These are phyloP conservation scores for Drosophila siamana DNA, from an alignment of 2,888 invertebrate species.

Conservation along the genomic window DNA sequence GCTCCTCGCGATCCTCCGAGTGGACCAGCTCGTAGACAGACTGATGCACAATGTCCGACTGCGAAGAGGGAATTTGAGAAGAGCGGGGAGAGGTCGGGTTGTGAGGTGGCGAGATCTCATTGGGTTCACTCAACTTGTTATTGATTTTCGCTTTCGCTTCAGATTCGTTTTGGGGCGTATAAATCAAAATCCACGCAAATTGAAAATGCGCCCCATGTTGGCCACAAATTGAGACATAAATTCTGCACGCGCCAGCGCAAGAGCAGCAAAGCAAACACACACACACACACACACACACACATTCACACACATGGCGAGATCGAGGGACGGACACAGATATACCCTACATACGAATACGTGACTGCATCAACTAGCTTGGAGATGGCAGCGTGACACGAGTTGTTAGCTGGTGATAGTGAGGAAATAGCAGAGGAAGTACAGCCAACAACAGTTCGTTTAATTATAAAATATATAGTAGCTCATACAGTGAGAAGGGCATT, in stretches of 20 bases:
- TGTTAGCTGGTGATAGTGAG: too few species aligned
- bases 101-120: not conserved
- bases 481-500: too few species aligned
- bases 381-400: slow-evolving; percentile 9
- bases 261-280: slow-evolving; percentile 15
- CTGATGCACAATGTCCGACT: slow-evolving; percentile 99
- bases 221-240: slow-evolving; percentile 85
- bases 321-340: slow-evolving; percentile 19
- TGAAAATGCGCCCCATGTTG: slow-evolving; percentile 82
- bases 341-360: slow-evolving; percentile 8
- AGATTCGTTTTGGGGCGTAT: slow-evolving; percentile 71
- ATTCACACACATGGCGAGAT: too few species aligned
- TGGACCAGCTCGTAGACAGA: slow-evolving; percentile 99
- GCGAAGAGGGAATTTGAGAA: slow-evolving; percentile 83
- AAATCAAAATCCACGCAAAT: slow-evolving; percentile 82
- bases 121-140: slow-evolving; percentile 68
- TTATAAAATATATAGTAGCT: too few species aligned
- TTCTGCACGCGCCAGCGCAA: slow-evolving; percentile 76
- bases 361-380: not conserved
- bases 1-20: slow-evolving; percentile 99
- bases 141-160: slow-evolving; percentile 61
- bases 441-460: too few species aligned
- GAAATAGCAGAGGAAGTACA: too few species aligned
- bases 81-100: slow-evolving; percentile 14
- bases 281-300: not conserved